phyloP scores from a whole-genome alignment of 2,797 vertebrate genomes.

The Mastacembelus armatus region DNA sequence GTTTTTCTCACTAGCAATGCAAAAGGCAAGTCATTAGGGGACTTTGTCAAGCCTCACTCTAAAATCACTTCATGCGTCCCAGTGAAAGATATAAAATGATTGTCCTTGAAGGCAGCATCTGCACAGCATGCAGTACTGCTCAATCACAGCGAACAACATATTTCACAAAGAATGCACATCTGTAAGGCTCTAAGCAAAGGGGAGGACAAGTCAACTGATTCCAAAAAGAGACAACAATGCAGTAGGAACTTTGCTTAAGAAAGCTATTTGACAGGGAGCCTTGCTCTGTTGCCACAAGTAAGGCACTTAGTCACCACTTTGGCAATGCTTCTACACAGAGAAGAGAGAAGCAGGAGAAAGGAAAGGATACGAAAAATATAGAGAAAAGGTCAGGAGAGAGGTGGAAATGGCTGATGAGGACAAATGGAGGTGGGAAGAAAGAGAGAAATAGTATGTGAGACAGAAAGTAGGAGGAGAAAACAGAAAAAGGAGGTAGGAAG shows the following conservation, averaged over 20 bases:
- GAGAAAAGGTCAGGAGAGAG: conserved; percentile 40
- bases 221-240: conserved; percentile 61
- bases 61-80: conserved; percentile 49
- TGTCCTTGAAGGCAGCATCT: conserved; percentile 37
- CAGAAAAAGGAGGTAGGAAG: conserved; percentile 20
- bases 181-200: conserved; percentile 59
- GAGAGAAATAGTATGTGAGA: conserved; percentile 27
- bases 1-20: conserved; percentile 25
- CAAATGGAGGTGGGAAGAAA: conserved; percentile 52
- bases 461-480: conserved; percentile 42
- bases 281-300: conserved; percentile 60
- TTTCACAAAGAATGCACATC: conserved; percentile 55
- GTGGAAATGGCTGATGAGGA: conserved; percentile 58
- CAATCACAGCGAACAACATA: conserved; percentile 53
- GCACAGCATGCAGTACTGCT: conserved; percentile 32
- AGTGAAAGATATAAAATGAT: conserved; percentile 40
- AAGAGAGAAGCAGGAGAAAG: conserved; percentile 29
- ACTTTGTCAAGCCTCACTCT: conserved; percentile 44
- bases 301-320: conserved; percentile 73
- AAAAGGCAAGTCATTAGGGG: conserved; percentile 36
- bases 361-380: conserved; percentile 39
- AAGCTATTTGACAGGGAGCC: conserved; percentile 70
- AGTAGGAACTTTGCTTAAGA: conserved; percentile 72
- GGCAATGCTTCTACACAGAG: conserved; percentile 60
- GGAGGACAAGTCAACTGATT: conserved; percentile 68